phyloP scores from a whole-genome alignment of 2,113 vertebrate species.

The Pachyramphus minor region DNA sequence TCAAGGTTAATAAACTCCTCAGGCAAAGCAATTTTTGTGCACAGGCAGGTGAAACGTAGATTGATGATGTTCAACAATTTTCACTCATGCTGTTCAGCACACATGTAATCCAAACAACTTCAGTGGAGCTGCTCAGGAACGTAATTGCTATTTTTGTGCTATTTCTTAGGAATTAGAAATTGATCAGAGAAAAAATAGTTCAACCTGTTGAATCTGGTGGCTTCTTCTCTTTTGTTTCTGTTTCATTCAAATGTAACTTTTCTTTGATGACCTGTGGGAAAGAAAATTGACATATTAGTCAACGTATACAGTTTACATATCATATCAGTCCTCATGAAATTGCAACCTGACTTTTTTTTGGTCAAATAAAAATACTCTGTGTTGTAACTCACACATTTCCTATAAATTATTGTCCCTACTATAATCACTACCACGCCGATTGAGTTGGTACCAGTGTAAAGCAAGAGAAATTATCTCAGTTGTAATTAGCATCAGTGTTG shows the following conservation, averaged over 20 bases:
- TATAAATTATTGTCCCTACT: neutral
- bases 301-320: neutral
- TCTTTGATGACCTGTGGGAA: slow-evolving; percentile 72
- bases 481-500: neutral
- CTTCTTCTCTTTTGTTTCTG: slow-evolving; percentile 77
- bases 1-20: neutral
- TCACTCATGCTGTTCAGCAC: neutral
- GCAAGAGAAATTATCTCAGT: neutral
- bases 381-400: neutral
- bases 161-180: neutral
- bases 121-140: neutral
- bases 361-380: neutral
- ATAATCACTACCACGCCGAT: neutral
- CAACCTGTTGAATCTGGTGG: slow-evolving; percentile 80
- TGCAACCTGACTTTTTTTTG: neutral
- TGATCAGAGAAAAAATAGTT: neutral
- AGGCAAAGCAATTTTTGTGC: neutral
- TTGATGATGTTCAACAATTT: neutral
- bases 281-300: neutral
- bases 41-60: neutral
- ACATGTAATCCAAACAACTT: neutral
- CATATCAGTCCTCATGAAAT: neutral
- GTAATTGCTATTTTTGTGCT: neutral
- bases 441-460: neutral
- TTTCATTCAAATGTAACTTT: slow-evolving; percentile 66